Percentiles rank a stretch among this genome's conserved stretches.
Conservation (phyloP, 2,888 invertebrate genomes). For the Holacanthella duospinosa region DNA sequence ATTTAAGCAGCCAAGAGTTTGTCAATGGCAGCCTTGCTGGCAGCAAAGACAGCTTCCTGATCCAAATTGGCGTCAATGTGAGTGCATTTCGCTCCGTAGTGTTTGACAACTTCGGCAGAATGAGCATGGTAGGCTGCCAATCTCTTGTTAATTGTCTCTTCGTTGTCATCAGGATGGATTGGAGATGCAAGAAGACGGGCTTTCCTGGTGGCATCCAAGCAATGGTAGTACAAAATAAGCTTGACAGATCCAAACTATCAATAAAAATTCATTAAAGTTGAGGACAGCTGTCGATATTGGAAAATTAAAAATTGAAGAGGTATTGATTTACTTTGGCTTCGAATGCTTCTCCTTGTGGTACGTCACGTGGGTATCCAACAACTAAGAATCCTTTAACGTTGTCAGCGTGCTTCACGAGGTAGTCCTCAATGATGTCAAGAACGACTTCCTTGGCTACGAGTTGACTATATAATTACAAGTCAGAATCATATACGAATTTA, state of each 20-base stretch:
- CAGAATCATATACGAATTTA: neutral
- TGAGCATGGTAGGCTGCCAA: neutral
- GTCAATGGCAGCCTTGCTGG: neutral
- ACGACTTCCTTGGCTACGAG: slow-evolving; percentile 81
- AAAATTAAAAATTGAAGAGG: neutral
- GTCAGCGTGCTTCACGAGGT: slow-evolving; percentile 56
- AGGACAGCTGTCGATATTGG: neutral
- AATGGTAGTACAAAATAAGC: neutral
- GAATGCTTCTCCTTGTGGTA: slow-evolving; percentile 71
- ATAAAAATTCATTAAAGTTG: neutral
- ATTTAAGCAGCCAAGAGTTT: no score
- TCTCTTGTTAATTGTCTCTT: neutral
- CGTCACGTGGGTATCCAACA: slow-evolving; percentile 85
- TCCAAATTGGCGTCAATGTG: neutral
- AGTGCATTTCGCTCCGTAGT: neutral
- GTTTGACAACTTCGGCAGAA: neutral
- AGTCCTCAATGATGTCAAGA: slow-evolving; percentile 68
- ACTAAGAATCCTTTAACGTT: slow-evolving; percentile 72
- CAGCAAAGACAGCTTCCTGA: neutral
- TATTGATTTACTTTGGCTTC: slow-evolving; percentile 51
- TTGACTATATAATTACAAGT: slow-evolving; percentile 47
- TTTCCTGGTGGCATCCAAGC: neutral
- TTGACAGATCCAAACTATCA: neutral
- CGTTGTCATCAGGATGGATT: neutral
- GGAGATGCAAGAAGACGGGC: neutral